Conservation (phyloP, 1,140 invertebrate genomes). For the Philaenus spumarius region DNA sequence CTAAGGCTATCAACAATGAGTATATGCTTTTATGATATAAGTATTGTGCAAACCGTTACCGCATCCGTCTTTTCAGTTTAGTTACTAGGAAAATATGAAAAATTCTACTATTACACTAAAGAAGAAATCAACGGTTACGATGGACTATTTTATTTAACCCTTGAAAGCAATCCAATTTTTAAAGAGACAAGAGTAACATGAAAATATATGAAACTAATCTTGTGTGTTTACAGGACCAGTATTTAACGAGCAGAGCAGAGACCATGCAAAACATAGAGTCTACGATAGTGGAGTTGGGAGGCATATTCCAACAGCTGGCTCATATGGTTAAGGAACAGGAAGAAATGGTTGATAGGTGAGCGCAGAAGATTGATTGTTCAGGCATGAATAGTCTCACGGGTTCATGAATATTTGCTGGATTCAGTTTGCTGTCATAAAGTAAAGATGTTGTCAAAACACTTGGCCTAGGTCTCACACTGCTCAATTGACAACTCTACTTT, state of each 20-base stretch:
- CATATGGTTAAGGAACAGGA: constrained; percentile 99
- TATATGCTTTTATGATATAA: too few species aligned
- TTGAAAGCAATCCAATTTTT: background rate
- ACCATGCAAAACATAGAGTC: constrained; percentile 99
- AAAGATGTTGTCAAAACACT: too few species aligned
- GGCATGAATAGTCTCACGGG: too few species aligned
- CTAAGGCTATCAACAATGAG: too few species aligned
- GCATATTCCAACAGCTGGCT: constrained; percentile 96
- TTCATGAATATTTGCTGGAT: too few species aligned
- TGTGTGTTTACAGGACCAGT: constrained; percentile 58
- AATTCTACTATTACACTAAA: constrained; percentile 7
- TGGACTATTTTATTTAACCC: background rate
- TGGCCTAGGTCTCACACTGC: too few species aligned
- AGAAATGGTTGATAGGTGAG: constrained; percentile 88
- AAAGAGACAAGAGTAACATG: background rate
- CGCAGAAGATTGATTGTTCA: too few species aligned
- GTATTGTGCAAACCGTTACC: too few species aligned
- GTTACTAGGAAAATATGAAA: too few species aligned
- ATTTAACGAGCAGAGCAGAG: constrained; percentile 87
- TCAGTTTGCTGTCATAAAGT: too few species aligned
- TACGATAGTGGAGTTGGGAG: constrained; percentile 97
- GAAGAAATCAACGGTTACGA: background rate
- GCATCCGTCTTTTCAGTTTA: too few species aligned
- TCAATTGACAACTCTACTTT: too few species aligned
- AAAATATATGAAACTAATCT: background rate